phyloP scores from a whole-genome alignment of 37 sponge, comb jelly and placozoan species.

The Mnemiopsis leidyi region DNA sequence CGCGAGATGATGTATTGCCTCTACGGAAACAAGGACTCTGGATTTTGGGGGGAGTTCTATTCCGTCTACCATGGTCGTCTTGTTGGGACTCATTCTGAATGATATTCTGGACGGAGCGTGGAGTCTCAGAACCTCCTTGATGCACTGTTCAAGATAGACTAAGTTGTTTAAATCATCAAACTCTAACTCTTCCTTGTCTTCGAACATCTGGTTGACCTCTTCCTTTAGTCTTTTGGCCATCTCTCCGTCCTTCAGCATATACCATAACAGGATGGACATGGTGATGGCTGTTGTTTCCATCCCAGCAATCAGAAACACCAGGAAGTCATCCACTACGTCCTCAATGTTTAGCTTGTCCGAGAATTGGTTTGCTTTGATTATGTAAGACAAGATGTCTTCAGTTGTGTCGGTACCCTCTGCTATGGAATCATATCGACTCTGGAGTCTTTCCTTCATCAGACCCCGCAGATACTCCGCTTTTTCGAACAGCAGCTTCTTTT shows the following conservation, averaged over 20 bases:
- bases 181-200: conserved; percentile 7
- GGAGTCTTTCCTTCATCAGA: background rate
- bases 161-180: conserved; percentile 22
- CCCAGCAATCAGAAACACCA: conserved; percentile 18
- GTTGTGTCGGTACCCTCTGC: background rate
- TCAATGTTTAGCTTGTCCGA: conserved; percentile 10
- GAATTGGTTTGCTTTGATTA: conserved; percentile 17
- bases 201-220: background rate
- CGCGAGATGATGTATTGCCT: background rate
- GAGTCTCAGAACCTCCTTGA: conserved; percentile 19
- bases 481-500: background rate
- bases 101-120: background rate
- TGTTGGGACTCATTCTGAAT: conserved; percentile 7
- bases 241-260: background rate
- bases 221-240: background rate
- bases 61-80: background rate
- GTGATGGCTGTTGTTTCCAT: conserved; percentile 43
- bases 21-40: background rate
- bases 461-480: background rate
- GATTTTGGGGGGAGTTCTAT: background rate
- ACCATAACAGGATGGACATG: background rate
- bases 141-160: conserved; percentile 9
- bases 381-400: conserved; percentile 34
- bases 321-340: conserved; percentile 35
- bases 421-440: background rate